Base-by-base conservation (phyloP, 2,888 invertebrate genomes). In the Tryphoninae sp. region DNA sequence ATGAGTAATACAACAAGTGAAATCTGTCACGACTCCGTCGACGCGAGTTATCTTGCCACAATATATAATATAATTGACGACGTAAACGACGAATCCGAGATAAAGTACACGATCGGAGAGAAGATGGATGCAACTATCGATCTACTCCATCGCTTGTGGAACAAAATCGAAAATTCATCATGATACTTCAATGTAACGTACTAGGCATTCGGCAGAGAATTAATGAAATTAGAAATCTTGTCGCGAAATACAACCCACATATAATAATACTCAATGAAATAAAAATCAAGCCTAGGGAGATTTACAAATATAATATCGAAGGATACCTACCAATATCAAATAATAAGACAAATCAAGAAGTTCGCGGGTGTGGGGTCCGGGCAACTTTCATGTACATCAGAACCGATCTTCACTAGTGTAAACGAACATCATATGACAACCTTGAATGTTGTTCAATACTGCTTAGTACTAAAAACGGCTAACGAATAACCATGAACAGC, bases 221-320 rank as follows among this genome's bases (percentile, higher is more conserved):
- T 4, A 62, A 62, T 11, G 62, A 62, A 62, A 33, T 62, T 42
- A 16, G 42, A 33, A 62, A 40, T 19, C 62, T 62, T n/a, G 40
- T 13, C 40, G 16, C n/a, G 42, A 40, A 33, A 40, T n/a, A 33
- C n/a, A 62, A 62, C 6, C 42, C 62, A 7, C 62, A 40, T 42
- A 40, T 62, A 16, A 23, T 62, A 62, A 62, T 62, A 7, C 7
- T 62, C 6, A 62, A 62, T 13, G 40, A 62, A 62, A 16, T 62
- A 7, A 62, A 40, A 40, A 40, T 62, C 6, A 62, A 62, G 40
- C 40, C 62, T 6, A 23, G 23, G 11, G 61, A 61, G 9, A 72
- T 33, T 13, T n/a, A 72, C 16, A 61, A 72, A 72, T 72, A 72
- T 26, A 72, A 72, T 11, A 72, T 72, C 51, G 26, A 61, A 51